Conservation (phyloP, 1,140 invertebrate species). For the Leptinotarsa defecta region DNA sequence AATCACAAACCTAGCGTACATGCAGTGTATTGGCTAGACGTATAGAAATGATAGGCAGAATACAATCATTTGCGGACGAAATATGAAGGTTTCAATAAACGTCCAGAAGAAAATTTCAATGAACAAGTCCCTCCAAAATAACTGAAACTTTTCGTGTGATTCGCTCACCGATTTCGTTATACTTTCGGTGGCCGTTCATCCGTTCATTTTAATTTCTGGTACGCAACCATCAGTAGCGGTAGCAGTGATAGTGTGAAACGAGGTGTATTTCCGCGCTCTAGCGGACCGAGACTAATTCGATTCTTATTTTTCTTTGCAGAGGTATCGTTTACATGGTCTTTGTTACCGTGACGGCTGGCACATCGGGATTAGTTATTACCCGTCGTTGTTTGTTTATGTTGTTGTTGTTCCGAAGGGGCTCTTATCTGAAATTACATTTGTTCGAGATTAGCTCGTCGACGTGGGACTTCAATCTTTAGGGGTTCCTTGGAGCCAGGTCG, state of each 20-base stretch:
- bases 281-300: slow-evolving; percentile 51
- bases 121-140: too few species aligned
- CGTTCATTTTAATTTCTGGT: slow-evolving; percentile 11
- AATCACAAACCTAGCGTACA: too few species aligned
- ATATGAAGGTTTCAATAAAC: too few species aligned
- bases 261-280: slow-evolving; percentile 55
- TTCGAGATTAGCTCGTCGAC: too few species aligned
- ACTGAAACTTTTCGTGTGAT: too few species aligned
- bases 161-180: neutral
- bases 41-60: too few species aligned
- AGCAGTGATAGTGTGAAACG: slow-evolving; percentile 50
- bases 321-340: slow-evolving; percentile 51
- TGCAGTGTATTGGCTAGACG: too few species aligned
- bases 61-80: too few species aligned
- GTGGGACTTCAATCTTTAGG: too few species aligned
- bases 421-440: neutral
- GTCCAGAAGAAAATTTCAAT: too few species aligned
- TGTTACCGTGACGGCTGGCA: slow-evolving; percentile 34
- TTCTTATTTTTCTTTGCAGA: slow-evolving; percentile 50
- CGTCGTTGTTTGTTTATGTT: neutral
- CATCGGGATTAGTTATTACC: neutral
- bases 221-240: slow-evolving; percentile 17
- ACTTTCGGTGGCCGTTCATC: slow-evolving; percentile 1
- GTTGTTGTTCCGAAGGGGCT: neutral
- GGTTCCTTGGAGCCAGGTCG: too few species aligned